Conservation (phyloP, 53 echinoderm and acorn worm species). For the Antedon mediterranea region DNA sequence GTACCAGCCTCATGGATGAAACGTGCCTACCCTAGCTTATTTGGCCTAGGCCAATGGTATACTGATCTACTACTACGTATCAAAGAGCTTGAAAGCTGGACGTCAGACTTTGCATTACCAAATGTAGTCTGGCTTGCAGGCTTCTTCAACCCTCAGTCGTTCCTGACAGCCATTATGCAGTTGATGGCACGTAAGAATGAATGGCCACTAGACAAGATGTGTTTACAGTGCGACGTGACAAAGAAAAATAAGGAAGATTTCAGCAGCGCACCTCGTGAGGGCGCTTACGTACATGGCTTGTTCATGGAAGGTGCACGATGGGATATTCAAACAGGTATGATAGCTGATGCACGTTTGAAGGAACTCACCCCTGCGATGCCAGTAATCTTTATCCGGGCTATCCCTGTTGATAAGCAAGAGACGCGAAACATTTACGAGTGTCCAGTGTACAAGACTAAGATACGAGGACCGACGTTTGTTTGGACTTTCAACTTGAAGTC, state of each 20-base stretch:
- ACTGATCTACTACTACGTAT: constrained; percentile 76
- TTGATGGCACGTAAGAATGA: constrained; percentile 99
- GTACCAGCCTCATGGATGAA: constrained; percentile 72
- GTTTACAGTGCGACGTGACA: constrained; percentile 97
- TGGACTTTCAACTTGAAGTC: constrained; percentile 98
- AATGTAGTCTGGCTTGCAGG: constrained; percentile 88
- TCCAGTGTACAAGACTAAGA: constrained; percentile 96
- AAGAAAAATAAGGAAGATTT: constrained; percentile 99
- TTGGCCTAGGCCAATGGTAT: constrained; percentile 64
- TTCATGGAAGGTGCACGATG: constrained; percentile 96
- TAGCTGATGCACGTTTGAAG: constrained; percentile 79
- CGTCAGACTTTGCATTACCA: constrained; percentile 90
- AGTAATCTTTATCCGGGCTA: constrained; percentile 87
- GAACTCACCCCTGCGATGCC: constrained; percentile 82
- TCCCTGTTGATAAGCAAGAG: constrained; percentile 91
- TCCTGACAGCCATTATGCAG: constrained; percentile 99
- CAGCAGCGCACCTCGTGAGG: constrained; percentile 89
- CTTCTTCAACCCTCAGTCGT: constrained; percentile 98
- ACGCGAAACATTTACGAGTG: constrained; percentile 88
- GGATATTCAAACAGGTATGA: constrained; percentile 95
- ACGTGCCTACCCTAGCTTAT: constrained; percentile 80
- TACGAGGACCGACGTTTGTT: constrained; percentile 90
- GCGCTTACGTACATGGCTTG: constrained; percentile 78
- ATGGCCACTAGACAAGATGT: constrained; percentile 99
- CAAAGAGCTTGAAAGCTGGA: constrained; percentile 93